Conservation (phyloP, 2,113 vertebrate species). For the Elgaria multicarinata region DNA sequence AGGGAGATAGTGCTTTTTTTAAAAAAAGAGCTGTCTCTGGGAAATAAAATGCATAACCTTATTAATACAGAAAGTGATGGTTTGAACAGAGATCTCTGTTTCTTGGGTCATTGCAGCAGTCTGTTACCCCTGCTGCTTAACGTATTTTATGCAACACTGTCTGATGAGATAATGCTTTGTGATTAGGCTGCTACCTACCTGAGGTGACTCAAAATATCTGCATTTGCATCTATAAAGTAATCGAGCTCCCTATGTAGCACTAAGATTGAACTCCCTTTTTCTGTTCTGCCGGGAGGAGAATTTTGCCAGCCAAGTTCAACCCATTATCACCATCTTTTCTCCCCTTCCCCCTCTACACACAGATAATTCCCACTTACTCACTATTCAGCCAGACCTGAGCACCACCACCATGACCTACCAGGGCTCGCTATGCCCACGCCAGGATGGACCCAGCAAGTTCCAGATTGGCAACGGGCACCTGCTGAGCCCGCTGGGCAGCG, state of each 20-base stretch:
- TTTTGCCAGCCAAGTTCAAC: neutral
- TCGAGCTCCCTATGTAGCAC: neutral
- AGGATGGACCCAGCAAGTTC: conserved; percentile 88
- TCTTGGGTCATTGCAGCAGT: conserved; percentile 36
- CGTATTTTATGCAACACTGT: conserved; percentile 30
- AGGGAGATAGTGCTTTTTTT: neutral
- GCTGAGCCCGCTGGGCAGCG: conserved; percentile 90
- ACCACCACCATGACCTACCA: conserved; percentile 96
- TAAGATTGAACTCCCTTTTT: conserved; percentile 5
- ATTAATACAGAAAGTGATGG: conserved; percentile 27
- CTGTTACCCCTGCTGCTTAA: conserved; percentile 41
- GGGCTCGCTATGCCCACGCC: conserved; percentile 91
- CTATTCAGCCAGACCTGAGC: conserved; percentile 98
- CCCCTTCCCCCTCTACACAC: conserved; percentile 73
- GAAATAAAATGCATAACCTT: conserved; percentile 35
- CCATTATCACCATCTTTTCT: neutral
- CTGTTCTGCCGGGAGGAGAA: neutral
- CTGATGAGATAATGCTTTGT: conserved; percentile 44
- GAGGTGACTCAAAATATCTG: conserved; percentile 32
- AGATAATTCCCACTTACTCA: conserved; percentile 97
- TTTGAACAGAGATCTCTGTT: conserved; percentile 27
- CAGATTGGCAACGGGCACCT: conserved; percentile 93
- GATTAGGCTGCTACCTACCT: conserved; percentile 34
- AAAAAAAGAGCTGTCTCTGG: neutral
- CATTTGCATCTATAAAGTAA: conserved; percentile 35